A percentile compares a stretch with the other conserved stretches of the same genome.
phyloP scores from a whole-genome alignment of 1,140 invertebrate species.

The Camponotus floridanus region DNA sequence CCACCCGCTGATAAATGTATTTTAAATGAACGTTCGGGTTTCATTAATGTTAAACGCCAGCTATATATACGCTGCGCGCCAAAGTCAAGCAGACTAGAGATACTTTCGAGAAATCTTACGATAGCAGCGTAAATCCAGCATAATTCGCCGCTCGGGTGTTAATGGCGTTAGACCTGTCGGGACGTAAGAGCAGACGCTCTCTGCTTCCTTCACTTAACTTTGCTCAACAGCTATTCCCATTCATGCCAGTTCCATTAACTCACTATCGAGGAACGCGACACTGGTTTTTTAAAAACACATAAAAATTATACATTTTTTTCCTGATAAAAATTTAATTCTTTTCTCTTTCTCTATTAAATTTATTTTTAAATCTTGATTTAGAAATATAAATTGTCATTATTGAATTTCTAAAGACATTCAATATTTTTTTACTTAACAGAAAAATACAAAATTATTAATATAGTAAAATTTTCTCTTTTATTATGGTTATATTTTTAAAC shows the following conservation, averaged over 20 bases:
- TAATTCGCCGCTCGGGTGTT: constrained; percentile 58
- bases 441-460: background rate
- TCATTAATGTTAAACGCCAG: constrained; percentile 59
- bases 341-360: background rate
- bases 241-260: constrained; percentile 63
- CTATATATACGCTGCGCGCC: constrained; percentile 32
- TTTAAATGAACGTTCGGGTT: constrained; percentile 61
- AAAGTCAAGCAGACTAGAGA: constrained; percentile 62
- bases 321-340: background rate
- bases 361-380: background rate
- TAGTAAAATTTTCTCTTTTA: background rate
- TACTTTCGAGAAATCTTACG: constrained; percentile 63
- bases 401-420: background rate
- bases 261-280: constrained; percentile 23
- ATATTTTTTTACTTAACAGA: background rate
- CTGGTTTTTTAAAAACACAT: constrained; percentile 27
- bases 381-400: background rate
- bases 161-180: constrained; percentile 62
- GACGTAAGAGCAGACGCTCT: constrained; percentile 49
- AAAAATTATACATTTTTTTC: background rate
- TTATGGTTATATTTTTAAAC: background rate
- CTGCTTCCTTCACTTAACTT: constrained; percentile 53
- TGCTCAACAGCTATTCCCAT: constrained; percentile 60
- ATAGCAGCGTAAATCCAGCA: constrained; percentile 56
- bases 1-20: constrained; percentile 55